Evolutionary conservation across 2,113 vertebrate species (phyloP).

Genomic region (Forbesichthys agassizii): DNA sequence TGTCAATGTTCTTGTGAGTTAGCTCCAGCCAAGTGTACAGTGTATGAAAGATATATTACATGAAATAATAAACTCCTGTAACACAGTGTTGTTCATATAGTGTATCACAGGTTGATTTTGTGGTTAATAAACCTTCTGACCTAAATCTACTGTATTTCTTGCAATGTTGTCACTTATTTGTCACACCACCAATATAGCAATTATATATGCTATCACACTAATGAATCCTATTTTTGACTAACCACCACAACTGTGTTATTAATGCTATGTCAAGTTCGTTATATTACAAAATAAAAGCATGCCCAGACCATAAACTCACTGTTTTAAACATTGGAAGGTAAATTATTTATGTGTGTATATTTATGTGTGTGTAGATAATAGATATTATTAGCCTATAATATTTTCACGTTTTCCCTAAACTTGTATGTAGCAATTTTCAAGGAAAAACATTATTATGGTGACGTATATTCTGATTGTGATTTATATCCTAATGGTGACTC

Average conservation of each 20-base stretch:
- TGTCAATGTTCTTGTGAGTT: neutral
- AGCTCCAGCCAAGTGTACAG: neutral
- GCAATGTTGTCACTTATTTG: constrained; percentile 39
- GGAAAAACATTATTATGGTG: too few relatives aligned
- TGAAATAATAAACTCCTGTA: neutral
- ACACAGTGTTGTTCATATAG: neutral
- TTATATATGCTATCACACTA: constrained; percentile 39
- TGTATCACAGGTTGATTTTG: constrained; percentile 7
- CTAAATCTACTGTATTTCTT: constrained; percentile 8
- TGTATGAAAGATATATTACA: neutral
- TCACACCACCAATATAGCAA: constrained; percentile 51
- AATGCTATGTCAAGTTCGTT: constrained; percentile 4
- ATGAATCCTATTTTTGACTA: constrained; percentile 56
- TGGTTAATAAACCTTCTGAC: constrained; percentile 57
- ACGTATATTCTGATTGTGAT: too few relatives aligned
- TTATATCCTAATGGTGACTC: too few relatives aligned
- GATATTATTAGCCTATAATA: too few relatives aligned
- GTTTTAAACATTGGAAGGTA: constrained; percentile 29
- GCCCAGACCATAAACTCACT: constrained; percentile 49
- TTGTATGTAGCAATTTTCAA: too few relatives aligned
- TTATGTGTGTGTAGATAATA: too few relatives aligned
- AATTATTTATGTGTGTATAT: too few relatives aligned
- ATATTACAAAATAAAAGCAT: constrained; percentile 69
- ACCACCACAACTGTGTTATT: constrained; percentile 24
- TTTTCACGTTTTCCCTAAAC: too few relatives aligned